Conservation (phyloP, 2,888 invertebrate genomes). For the Miltochrista miniata region DNA sequence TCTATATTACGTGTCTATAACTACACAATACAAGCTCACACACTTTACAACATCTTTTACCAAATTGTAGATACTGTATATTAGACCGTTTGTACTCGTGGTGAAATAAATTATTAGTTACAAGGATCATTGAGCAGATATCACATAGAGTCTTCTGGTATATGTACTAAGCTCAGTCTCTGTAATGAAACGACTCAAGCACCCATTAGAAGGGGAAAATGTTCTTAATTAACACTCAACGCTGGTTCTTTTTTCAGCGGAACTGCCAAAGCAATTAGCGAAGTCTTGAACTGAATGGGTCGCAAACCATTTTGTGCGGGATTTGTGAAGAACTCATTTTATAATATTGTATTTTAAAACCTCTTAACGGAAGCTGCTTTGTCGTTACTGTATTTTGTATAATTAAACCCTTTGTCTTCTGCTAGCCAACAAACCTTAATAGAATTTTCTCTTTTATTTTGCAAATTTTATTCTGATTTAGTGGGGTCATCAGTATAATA, state of each 20-base stretch:
- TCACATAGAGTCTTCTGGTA: not conserved
- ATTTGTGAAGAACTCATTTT: constrained; percentile 24
- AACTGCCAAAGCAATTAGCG: constrained; percentile 50
- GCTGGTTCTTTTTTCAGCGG: constrained; percentile 39
- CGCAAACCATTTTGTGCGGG: constrained; percentile 15
- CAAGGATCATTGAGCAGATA: no score
- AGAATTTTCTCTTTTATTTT: no score
- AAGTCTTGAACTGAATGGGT: constrained; percentile 28
- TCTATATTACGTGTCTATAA: no score
- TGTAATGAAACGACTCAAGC: constrained; percentile 44
- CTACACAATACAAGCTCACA: not conserved
- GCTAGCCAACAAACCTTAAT: no score
- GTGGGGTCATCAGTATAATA: no score
- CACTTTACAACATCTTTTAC: constrained; percentile 3
- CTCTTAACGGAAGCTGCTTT: constrained; percentile 9
- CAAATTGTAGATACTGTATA: not conserved
- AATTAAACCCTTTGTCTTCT: no score
- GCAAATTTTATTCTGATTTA: no score
- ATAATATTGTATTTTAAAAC: constrained; percentile 16
- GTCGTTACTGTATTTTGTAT: constrained; percentile 7
- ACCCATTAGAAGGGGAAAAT: constrained; percentile 49
- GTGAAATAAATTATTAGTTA: not conserved
- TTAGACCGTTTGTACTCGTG: constrained; percentile 4
- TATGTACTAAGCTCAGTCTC: constrained; percentile 24
- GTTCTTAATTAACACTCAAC: constrained; percentile 56